Conservation (phyloP, 2,888 invertebrate species). For the Baronia brevicornis region DNA sequence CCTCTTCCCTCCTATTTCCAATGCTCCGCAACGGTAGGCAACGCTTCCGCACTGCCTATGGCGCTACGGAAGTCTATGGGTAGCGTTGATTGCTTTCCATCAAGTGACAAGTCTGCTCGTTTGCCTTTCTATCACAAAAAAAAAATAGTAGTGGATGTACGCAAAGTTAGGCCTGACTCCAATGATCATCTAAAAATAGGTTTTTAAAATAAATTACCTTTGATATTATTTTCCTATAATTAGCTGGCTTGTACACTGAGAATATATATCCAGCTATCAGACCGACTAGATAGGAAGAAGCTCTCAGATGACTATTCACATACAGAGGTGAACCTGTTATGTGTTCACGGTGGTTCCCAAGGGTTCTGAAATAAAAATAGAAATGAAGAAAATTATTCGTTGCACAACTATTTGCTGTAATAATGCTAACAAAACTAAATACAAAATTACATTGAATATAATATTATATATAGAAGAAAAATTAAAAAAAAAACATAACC, state of each 20-base stretch:
- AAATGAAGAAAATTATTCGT: too few relatives aligned
- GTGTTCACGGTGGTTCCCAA: slow-evolving; percentile 7
- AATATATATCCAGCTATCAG: slow-evolving; percentile 28
- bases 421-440: too few relatives aligned
- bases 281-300: slow-evolving; percentile 27
- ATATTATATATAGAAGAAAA: neutral
- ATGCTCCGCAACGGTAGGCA: too few relatives aligned
- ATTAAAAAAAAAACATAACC: neutral
- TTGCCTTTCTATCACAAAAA: too few relatives aligned
- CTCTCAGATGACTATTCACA: slow-evolving; percentile 24
- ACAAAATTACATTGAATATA: too few relatives aligned
- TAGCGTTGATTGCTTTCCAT: too few relatives aligned
- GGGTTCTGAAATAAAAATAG: slow-evolving; percentile 16
- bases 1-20: too few relatives aligned
- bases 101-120: too few relatives aligned
- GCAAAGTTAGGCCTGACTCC: neutral
- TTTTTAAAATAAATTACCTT: slow-evolving; percentile 22
- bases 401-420: too few relatives aligned
- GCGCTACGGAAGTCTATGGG: too few relatives aligned
- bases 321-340: slow-evolving; percentile 19
- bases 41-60: too few relatives aligned
- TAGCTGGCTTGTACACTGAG: slow-evolving; percentile 25
- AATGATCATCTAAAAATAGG: slow-evolving; percentile 1
- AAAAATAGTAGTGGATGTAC: too few relatives aligned
- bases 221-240: slow-evolving; percentile 26